Evolutionary conservation across 2,113 vertebrate species (phyloP).

Genomic region (Muntiacus muntjak): DNA sequence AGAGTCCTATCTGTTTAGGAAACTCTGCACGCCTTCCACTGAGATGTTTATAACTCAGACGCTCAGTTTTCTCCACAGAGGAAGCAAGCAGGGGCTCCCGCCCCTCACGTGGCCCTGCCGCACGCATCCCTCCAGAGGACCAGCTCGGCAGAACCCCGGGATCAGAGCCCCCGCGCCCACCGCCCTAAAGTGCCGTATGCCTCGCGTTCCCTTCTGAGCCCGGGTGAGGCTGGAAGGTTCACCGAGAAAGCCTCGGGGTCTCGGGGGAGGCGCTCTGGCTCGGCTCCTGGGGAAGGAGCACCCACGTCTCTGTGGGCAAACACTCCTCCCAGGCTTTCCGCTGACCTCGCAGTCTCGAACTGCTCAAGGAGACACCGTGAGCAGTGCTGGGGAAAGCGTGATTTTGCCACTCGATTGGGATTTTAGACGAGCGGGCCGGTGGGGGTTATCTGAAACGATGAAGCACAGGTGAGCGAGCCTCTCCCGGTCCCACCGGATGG

Average conservation of each 20-base stretch:
- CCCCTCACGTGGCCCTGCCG: rapidly evolving
- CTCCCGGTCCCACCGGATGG: not conserved
- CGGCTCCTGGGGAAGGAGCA: not conserved
- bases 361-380: rapidly evolving
- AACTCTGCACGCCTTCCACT: not conserved
- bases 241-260: not conserved
- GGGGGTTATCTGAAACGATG: not conserved
- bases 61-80: not conserved
- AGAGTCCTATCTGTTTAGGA: conserved; percentile 33
- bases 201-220: not conserved
- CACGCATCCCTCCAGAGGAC: not conserved
- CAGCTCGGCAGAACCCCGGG: not conserved
- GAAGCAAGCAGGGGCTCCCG: not conserved
- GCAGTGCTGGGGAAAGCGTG: rapidly evolving
- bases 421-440: rapidly evolving
- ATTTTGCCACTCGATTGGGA: not conserved
- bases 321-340: not conserved
- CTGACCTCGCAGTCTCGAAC: not conserved
- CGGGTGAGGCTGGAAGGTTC: not conserved
- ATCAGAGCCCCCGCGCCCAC: not conserved
- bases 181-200: rapidly evolving
- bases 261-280: not conserved
- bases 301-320: rapidly evolving
- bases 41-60: not conserved
- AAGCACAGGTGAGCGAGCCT: not conserved